Conservation (phyloP, 2,797 vertebrate genomes). For the Percopsis omiscomaycus region DNA sequence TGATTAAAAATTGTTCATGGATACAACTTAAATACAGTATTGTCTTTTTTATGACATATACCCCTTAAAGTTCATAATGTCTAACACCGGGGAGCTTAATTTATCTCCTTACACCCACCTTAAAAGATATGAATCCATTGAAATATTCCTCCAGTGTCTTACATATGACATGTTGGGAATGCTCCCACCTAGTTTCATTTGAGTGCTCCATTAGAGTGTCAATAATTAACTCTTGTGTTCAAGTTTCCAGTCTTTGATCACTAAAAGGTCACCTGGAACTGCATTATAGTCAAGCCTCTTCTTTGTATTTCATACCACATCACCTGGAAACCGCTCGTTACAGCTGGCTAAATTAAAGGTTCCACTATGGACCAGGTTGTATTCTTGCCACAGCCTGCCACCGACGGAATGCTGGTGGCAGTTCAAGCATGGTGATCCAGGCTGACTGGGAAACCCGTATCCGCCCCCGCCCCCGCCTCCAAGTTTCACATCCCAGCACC, state of each 20-base stretch:
- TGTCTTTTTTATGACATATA: neutral
- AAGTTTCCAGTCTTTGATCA: slow-evolving; percentile 13
- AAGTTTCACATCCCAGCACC: neutral
- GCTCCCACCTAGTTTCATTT: slow-evolving; percentile 30
- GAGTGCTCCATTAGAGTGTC: slow-evolving; percentile 22
- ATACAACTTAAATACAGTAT: slow-evolving; percentile 35
- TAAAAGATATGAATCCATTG: neutral
- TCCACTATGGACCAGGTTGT: slow-evolving; percentile 38
- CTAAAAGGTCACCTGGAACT: slow-evolving; percentile 1
- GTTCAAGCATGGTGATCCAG: neutral
- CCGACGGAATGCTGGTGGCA: slow-evolving; percentile 65
- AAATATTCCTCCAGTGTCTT: slow-evolving; percentile 17
- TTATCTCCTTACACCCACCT: neutral
- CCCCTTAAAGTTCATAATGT: neutral
- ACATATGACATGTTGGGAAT: neutral
- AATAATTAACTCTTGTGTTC: slow-evolving; percentile 49
- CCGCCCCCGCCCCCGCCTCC: neutral
- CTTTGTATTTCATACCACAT: slow-evolving; percentile 43
- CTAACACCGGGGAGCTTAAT: neutral
- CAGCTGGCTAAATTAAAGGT: slow-evolving; percentile 69
- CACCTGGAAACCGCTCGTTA: slow-evolving; percentile 61
- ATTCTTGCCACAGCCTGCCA: slow-evolving; percentile 60
- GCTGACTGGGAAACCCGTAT: neutral
- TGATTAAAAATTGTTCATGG: slow-evolving; percentile 62
- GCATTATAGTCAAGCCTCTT: slow-evolving; percentile 12